phyloP scores from a whole-genome alignment of 2,888 invertebrate genomes.

The Dinocampus coccinellae region DNA sequence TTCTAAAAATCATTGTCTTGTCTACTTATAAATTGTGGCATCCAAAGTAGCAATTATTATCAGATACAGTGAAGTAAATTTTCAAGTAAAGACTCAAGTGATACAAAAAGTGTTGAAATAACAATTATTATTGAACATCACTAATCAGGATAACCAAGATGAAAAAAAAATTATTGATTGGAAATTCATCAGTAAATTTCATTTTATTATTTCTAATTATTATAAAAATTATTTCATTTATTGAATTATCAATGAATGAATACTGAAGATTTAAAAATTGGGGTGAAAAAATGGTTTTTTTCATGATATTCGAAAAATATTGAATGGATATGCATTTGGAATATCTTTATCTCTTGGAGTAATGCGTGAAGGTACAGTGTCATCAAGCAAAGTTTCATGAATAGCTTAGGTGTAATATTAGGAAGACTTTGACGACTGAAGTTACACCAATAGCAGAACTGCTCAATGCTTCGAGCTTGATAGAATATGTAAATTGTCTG shows the following conservation, averaged over 20 bases:
- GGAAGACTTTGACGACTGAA: slow-evolving; percentile 54
- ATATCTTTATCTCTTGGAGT: slow-evolving; percentile 46
- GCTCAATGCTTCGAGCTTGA: slow-evolving; percentile 45
- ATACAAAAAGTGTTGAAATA: too few relatives aligned
- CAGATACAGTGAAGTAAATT: too few relatives aligned
- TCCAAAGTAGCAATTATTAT: background rate
- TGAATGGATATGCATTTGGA: too few relatives aligned
- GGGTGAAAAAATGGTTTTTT: too few relatives aligned
- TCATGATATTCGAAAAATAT: too few relatives aligned
- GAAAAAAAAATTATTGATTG: too few relatives aligned
- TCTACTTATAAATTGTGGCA: background rate
- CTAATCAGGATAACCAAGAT: too few relatives aligned
- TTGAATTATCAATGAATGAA: background rate
- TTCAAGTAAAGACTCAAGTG: too few relatives aligned
- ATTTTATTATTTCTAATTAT: background rate
- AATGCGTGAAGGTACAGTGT: slow-evolving; percentile 42
- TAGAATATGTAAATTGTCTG: slow-evolving; percentile 56
- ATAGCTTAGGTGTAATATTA: slow-evolving; percentile 53
- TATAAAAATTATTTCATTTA: too few relatives aligned
- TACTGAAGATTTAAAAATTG: background rate
- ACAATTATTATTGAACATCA: too few relatives aligned
- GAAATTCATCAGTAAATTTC: background rate
- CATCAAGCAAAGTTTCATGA: slow-evolving; percentile 50
- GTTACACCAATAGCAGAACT: slow-evolving; percentile 57
- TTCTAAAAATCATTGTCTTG: background rate